phyloP scores from a whole-genome alignment of 2,888 invertebrate species.

The Rhingia campestris region DNA sequence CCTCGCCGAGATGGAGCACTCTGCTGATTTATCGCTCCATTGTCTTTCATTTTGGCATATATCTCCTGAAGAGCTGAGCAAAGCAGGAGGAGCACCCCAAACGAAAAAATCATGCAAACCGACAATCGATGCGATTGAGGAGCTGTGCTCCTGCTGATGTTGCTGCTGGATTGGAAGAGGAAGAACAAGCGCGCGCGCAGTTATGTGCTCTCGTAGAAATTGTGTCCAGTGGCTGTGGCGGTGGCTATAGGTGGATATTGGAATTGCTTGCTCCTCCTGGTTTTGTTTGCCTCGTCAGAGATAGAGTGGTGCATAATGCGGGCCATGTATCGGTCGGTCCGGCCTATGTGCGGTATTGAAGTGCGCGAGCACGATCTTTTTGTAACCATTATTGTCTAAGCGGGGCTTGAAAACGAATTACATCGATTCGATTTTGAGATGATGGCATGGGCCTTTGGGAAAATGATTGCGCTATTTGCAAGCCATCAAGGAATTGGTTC shows the following conservation, averaged over 20 bases:
- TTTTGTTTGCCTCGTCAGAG: slow-evolving; percentile 31
- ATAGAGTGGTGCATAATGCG: slow-evolving; percentile 55
- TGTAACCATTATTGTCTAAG: slow-evolving; percentile 40
- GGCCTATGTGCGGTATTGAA: slow-evolving; percentile 63
- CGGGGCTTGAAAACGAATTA: slow-evolving; percentile 52
- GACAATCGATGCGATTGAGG: slow-evolving; percentile 70
- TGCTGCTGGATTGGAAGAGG: slow-evolving; percentile 22
- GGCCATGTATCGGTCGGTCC: slow-evolving; percentile 40
- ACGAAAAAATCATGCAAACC: slow-evolving; percentile 57
- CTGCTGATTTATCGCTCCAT: slow-evolving; percentile 77
- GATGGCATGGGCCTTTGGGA: slow-evolving; percentile 57
- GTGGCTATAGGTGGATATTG: slow-evolving; percentile 59
- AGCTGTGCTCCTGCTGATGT: slow-evolving; percentile 49
- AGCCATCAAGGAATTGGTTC: slow-evolving; percentile 43
- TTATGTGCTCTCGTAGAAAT: slow-evolving; percentile 7
- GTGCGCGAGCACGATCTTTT: slow-evolving; percentile 66
- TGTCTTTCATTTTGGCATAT: slow-evolving; percentile 77
- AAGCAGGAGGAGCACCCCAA: slow-evolving; percentile 50
- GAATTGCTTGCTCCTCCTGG: slow-evolving; percentile 72
- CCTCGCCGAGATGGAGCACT: slow-evolving; percentile 63
- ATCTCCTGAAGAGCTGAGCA: slow-evolving; percentile 62
- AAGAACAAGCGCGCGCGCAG: neutral
- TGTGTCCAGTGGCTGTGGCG: slow-evolving; percentile 62
- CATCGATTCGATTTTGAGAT: slow-evolving; percentile 57
- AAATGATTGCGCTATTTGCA: slow-evolving; percentile 68